A percentile compares a stretch with the other conserved stretches of the same genome.
phyloP scores from a whole-genome alignment of 2,797 vertebrate species.

The Odontamblyopus rebecca region DNA sequence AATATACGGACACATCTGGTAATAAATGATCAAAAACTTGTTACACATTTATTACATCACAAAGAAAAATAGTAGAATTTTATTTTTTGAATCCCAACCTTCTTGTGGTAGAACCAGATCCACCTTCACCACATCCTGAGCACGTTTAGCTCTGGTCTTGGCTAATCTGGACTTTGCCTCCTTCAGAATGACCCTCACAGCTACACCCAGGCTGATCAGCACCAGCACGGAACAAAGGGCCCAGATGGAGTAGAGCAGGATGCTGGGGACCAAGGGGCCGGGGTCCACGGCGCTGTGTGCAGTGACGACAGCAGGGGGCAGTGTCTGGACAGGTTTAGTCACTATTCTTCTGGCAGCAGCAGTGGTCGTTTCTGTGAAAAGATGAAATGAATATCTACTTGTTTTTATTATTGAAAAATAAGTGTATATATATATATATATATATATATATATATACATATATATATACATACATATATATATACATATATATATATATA shows the following conservation, averaged over 20 bases:
- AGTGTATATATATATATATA: too few species aligned
- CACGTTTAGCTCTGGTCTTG: not conserved
- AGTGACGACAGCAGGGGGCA: not conserved
- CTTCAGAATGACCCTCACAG: slow-evolving; percentile 53
- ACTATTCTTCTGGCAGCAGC: not conserved
- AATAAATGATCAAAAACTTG: not conserved
- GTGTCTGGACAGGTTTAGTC: not conserved
- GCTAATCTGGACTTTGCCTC: slow-evolving; percentile 18
- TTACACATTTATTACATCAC: not conserved
- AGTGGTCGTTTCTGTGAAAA: slow-evolving; percentile 16
- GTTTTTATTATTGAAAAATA: too few species aligned
- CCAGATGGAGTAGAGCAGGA: slow-evolving; percentile 66
- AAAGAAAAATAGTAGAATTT: not conserved
- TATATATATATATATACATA: too few species aligned
- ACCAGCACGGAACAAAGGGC: slow-evolving; percentile 59
- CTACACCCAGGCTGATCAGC: slow-evolving; percentile 56
- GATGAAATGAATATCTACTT: too few species aligned
- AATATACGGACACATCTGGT: too few species aligned
- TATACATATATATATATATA: too few species aligned
- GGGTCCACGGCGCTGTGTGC: slow-evolving; percentile 4
- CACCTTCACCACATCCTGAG: not conserved
- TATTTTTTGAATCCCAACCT: not conserved
- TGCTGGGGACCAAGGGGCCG: slow-evolving; percentile 15
- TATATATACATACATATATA: too few species aligned
- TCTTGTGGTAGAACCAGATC: not conserved